Conservation (phyloP, 37 sponge, comb jelly and placozoan species). For the Spongilla lacustris region DNA sequence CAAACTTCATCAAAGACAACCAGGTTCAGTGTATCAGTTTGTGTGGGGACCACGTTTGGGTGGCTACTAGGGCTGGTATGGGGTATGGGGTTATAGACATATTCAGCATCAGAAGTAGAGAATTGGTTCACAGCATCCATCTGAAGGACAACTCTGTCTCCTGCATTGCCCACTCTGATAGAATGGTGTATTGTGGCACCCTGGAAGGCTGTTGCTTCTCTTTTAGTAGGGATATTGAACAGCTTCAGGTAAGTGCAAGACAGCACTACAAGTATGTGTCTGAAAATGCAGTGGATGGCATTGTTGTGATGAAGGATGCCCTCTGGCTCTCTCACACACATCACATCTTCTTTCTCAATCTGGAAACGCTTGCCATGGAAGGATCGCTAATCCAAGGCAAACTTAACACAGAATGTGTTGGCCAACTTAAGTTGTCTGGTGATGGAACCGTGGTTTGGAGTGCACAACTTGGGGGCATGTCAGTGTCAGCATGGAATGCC, state of each 20-base stretch:
- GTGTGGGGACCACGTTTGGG: constrained; percentile 80
- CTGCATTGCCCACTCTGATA: constrained; percentile 53
- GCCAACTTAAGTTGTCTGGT: constrained; percentile 41
- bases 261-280: constrained; percentile 69
- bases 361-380: constrained; percentile 57
- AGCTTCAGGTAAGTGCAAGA: constrained; percentile 32
- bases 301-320: constrained; percentile 25
- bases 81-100: constrained; percentile 77
- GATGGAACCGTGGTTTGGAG: constrained; percentile 72
- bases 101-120: constrained; percentile 32
- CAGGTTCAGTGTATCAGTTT: constrained; percentile 65
- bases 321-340: constrained; percentile 71
- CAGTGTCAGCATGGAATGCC: constrained; percentile 75
- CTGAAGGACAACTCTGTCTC: constrained; percentile 74
- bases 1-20: constrained; percentile 46
- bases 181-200: constrained; percentile 61
- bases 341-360: constrained; percentile 68
- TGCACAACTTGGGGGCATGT: constrained; percentile 55
- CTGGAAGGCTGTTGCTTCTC: constrained; percentile 78
- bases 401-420: constrained; percentile 55
- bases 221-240: constrained; percentile 29
- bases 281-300: constrained; percentile 62
- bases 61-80: constrained; percentile 74
- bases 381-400: constrained; percentile 20
- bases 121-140: constrained; percentile 67